Conservation (phyloP, 1,140 invertebrate genomes). For the Akabosia matsudoensis region DNA sequence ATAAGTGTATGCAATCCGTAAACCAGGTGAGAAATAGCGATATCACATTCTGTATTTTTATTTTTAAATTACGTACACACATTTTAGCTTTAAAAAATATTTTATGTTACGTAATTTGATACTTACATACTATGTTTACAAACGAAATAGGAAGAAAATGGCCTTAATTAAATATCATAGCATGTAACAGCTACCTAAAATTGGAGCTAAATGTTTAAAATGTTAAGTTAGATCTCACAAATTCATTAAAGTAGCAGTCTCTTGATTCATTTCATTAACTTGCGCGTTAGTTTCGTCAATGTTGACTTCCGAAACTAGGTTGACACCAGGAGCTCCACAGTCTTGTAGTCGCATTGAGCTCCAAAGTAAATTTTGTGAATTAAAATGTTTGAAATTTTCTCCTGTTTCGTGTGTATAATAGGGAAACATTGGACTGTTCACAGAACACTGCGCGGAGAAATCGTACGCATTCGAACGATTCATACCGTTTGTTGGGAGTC, state of each 20-base stretch:
- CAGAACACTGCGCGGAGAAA: not conserved
- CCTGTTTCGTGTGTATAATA: not conserved
- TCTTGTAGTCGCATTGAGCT: not conserved
- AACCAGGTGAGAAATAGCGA: no score
- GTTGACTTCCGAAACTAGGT: not conserved
- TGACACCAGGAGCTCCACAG: not conserved
- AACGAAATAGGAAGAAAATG: no score
- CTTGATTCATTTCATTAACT: not conserved
- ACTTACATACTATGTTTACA: no score
- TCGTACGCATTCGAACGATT: not conserved
- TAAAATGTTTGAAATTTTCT: slow-evolving; percentile 3
- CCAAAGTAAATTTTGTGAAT: not conserved
- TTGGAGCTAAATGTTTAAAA: no score
- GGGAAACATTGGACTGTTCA: not conserved
- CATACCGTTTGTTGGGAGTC: not conserved
- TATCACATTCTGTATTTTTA: no score
- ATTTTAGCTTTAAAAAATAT: no score
- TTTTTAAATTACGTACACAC: no score
- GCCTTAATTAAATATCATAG: no score
- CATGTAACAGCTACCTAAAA: no score
- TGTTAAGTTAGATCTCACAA: not conserved
- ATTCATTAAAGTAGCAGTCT: slow-evolving; percentile 9
- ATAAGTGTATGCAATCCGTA: no score
- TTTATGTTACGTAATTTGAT: no score
- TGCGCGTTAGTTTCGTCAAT: slow-evolving; percentile 1